phyloP scores from a whole-genome alignment of 2,113 vertebrate genomes.

The Desmodus rotundus region DNA sequence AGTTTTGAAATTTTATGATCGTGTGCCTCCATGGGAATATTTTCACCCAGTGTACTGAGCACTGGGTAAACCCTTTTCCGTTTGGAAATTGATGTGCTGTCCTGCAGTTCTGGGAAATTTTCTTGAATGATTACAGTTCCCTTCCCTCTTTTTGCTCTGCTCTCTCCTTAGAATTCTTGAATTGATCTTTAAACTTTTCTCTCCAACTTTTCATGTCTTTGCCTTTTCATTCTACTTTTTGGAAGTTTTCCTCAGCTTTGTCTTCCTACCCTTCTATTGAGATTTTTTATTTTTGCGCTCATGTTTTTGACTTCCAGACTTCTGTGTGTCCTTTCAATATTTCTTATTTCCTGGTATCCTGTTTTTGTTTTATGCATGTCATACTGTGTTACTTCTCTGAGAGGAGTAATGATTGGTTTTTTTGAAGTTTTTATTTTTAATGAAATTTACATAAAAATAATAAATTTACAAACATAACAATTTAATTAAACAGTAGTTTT shows the following conservation, averaged over 20 bases:
- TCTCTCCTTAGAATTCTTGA: background rate
- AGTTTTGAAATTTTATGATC: background rate
- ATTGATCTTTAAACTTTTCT: background rate
- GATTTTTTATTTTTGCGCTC: background rate
- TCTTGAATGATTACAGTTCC: background rate
- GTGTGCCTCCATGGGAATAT: background rate
- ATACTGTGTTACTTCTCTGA: background rate
- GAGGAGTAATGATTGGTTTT: background rate
- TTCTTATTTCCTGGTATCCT: background rate
- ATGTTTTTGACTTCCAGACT: background rate
- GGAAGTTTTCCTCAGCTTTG: background rate
- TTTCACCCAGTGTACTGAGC: background rate
- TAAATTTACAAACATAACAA: background rate
- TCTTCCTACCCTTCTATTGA: background rate
- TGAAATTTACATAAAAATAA: background rate
- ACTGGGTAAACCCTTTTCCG: background rate
- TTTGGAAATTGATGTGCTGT: background rate
- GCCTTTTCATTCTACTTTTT: background rate
- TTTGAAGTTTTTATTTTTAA: background rate
- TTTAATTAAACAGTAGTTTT: background rate
- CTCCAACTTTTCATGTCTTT: background rate
- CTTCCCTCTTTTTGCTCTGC: background rate
- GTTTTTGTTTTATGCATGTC: background rate
- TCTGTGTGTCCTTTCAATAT: background rate
- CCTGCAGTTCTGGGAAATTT: background rate